phyloP scores from a whole-genome alignment of 2,888 invertebrate genomes.

The Trypoxylon attenuatum region DNA sequence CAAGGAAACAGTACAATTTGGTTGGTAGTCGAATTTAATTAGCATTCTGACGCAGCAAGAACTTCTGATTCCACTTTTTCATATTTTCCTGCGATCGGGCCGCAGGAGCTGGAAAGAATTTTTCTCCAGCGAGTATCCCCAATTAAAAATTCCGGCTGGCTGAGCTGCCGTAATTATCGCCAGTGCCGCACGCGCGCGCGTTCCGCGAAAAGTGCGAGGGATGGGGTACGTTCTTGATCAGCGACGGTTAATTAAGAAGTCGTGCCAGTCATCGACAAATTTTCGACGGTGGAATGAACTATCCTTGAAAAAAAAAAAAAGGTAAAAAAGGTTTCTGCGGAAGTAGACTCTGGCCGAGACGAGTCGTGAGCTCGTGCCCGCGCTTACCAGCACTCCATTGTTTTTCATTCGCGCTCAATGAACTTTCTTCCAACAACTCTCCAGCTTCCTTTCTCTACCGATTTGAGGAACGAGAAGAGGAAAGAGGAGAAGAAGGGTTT shows the following conservation, averaged over 20 bases:
- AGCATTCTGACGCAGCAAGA: conserved; percentile 16
- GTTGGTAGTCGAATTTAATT: conserved; percentile 20
- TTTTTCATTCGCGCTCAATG: conserved; percentile 5
- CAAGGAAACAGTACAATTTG: background rate
- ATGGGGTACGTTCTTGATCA: conserved; percentile 39
- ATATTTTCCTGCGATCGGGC: conserved; percentile 4
- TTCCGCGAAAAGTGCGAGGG: conserved; percentile 11
- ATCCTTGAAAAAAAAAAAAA: background rate
- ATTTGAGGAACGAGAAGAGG: background rate
- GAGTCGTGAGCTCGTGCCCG: conserved; percentile 7
- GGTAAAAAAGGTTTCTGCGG: background rate
- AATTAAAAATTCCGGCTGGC: conserved; percentile 53
- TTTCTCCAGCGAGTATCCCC: conserved; percentile 41
- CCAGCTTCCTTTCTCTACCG: background rate
- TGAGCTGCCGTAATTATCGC: conserved; percentile 53
- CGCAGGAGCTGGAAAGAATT: conserved; percentile 20
- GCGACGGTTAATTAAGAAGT: conserved; percentile 53
- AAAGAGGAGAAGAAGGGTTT: too few relatives aligned
- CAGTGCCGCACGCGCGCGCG: conserved; percentile 10
- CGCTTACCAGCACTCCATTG: conserved; percentile 13
- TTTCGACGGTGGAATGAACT: conserved; percentile 15
- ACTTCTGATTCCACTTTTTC: conserved; percentile 25
- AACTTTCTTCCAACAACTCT: conserved; percentile 2
- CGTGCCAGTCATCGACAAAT: conserved; percentile 40
- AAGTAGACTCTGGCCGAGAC: background rate